Percentiles rank a stretch among this genome's conserved stretches.
Evolutionary conservation across 2,888 invertebrate genomes (phyloP).

Genomic region (Junonia oenone): DNA sequence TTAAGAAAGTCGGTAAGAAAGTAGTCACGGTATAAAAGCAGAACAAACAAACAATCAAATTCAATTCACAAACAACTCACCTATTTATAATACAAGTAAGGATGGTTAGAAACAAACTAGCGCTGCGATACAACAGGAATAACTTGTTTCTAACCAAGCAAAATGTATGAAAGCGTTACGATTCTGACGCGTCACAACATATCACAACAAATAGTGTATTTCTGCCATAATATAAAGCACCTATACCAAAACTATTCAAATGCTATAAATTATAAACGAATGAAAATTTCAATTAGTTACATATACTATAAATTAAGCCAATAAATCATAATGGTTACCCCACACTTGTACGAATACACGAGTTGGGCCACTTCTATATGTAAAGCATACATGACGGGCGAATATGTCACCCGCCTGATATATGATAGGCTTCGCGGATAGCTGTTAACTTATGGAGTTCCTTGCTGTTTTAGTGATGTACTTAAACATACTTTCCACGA

Average conservation of each 20-base stretch:
- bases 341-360: constrained; percentile 18
- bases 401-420: constrained; percentile 66
- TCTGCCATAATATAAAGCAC: too few species aligned
- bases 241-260: background rate
- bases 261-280: background rate
- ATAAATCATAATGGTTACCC: constrained; percentile 20
- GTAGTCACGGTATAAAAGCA: too few species aligned
- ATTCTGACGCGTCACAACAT: too few species aligned
- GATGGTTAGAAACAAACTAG: too few species aligned
- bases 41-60: too few species aligned
- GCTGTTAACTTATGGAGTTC: constrained; percentile 73
- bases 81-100: too few species aligned
- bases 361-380: constrained; percentile 35
- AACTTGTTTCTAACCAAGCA: too few species aligned
- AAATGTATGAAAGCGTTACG: too few species aligned
- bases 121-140: too few species aligned
- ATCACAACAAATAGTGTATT: too few species aligned
- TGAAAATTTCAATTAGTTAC: constrained; percentile 11
- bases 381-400: constrained; percentile 59
- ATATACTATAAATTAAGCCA: constrained; percentile 16
- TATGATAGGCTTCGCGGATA: constrained; percentile 62
- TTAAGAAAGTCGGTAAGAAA: too few species aligned
- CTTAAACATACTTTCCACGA: background rate
- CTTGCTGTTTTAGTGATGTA: constrained; percentile 47
- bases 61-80: too few species aligned